Percentiles rank a stretch among this genome's conserved stretches.
These are phyloP conservation scores for Aphis gossypii DNA, from an alignment of 1,140 invertebrate species.

Conservation along the genomic window DNA sequence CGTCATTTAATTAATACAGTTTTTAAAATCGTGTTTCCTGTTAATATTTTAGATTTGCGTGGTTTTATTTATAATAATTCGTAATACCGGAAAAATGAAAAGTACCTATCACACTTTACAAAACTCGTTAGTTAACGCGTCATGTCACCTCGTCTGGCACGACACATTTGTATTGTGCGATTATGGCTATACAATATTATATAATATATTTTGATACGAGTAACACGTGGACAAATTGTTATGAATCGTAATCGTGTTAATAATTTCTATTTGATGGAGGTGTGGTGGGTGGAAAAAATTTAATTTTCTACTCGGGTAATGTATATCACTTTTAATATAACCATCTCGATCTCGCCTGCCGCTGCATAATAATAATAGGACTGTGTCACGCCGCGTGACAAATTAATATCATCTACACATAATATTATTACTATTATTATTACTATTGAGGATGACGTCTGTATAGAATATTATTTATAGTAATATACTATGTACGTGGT, in stretches of 20 bases:
- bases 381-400: background rate
- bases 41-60: background rate
- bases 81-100: background rate
- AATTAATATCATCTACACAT: conserved; percentile 3
- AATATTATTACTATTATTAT: conserved; percentile 5
- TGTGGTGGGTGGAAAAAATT: background rate
- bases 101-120: background rate
- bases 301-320: conserved; percentile 9
- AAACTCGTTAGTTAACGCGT: background rate
- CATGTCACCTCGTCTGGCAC: background rate
- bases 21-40: background rate
- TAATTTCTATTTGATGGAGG: background rate
- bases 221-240: background rate
- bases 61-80: background rate
- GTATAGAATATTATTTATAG: conserved; percentile 11
- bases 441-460: background rate
- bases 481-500: background rate
- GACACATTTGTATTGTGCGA: background rate
- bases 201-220: background rate
- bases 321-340: conserved; percentile 14
- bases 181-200: background rate
- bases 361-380: conserved; percentile 6
- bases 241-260: background rate
- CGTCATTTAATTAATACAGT: background rate
- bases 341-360: background rate